Base-by-base conservation (phyloP, 2,888 invertebrate genomes). In the Agrenia bidenticulata region DNA sequence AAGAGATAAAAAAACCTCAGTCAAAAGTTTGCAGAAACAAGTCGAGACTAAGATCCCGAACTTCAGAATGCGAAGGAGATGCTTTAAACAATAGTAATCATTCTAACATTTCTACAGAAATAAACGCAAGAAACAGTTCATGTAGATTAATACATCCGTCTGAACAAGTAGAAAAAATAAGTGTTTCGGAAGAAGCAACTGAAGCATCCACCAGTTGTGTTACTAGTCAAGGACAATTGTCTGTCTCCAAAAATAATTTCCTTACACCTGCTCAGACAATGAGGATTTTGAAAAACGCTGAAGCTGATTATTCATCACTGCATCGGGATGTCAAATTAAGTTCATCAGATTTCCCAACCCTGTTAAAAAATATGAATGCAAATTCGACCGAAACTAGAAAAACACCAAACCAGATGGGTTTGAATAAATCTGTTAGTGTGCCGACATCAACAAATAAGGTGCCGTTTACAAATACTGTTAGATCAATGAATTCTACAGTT, bases 21-120 rank as follows among this genome's bases (percentile, higher is more conserved):
- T 11, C 37, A 0, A 68, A 69, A 32, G 1, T 59, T 1, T 17
- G 54, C 1, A 56, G 54, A 19, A 54, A 60, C 7, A 60, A 64
- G 24, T 63, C 64, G 4, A 59, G 64, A 21, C 50, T 71, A 7
- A 61, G 71, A 1, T 66, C 71, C 1, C 51, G 71, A 45, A 66
- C 68, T 2, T 66, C 66, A 4, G 71, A 71, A 51, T 56, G 39
- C 15, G 68, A 71, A 26, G 27, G 49, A 1, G 24, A 57, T 15
- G 27, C 11, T 11, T 32, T 11, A 32, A 32, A 11, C 11, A 32
- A 32, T 32, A 7, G 4, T 7, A 32, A 32, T 11, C 4, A 32
- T 32, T 32, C 32, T 32, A 11, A 11, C 4, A 32, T 11, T 11
- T 32, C 32, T 4, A 32, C 32, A 32, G 32, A 32, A 32, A 11